These are phyloP conservation scores for Ectemnius continuus DNA, from an alignment of 2,888 invertebrate genomes.

Conservation along the genomic window DNA sequence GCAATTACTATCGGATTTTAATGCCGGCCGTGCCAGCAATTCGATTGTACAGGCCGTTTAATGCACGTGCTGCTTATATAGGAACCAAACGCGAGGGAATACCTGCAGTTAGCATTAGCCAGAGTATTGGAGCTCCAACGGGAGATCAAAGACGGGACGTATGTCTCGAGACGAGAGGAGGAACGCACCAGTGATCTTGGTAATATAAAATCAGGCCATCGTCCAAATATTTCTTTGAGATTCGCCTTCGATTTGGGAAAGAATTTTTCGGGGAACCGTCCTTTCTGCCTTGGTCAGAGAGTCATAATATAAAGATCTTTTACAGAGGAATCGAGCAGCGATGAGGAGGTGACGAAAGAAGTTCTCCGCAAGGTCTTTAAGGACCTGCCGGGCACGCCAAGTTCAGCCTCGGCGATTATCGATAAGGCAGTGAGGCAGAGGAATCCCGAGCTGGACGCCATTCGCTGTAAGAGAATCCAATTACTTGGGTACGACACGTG, in stretches of 20 bases:
- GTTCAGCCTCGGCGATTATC: conserved; percentile 58
- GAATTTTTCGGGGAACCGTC: neutral
- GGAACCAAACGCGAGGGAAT: conserved; percentile 68
- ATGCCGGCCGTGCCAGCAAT: too few relatives aligned
- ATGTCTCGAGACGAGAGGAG: conserved; percentile 42
- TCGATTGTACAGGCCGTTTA: too few relatives aligned
- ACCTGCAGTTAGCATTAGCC: conserved; percentile 70
- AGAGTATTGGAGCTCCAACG: conserved; percentile 71
- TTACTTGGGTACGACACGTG: conserved; percentile 73
- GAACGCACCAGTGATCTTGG: conserved; percentile 64
- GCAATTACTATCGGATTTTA: too few relatives aligned
- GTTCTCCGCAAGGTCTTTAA: conserved; percentile 72
- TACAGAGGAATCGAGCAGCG: conserved; percentile 68
- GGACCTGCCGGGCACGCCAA: conserved; percentile 70
- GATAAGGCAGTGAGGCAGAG: conserved; percentile 60
- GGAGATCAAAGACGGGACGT: conserved; percentile 69
- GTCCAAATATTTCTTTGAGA: too few relatives aligned
- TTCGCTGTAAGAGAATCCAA: conserved; percentile 68
- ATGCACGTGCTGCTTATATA: conserved; percentile 43
- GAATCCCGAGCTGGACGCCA: conserved; percentile 57
- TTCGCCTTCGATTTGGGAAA: neutral
- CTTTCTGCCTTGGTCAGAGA: neutral
- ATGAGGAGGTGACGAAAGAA: conserved; percentile 71
- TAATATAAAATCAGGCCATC: conserved; percentile 49
- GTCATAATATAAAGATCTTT: conserved; percentile 1